These are phyloP conservation scores for Tanytarsus gracilentus DNA, from an alignment of 2,888 invertebrate genomes.

Conservation along the genomic window DNA sequence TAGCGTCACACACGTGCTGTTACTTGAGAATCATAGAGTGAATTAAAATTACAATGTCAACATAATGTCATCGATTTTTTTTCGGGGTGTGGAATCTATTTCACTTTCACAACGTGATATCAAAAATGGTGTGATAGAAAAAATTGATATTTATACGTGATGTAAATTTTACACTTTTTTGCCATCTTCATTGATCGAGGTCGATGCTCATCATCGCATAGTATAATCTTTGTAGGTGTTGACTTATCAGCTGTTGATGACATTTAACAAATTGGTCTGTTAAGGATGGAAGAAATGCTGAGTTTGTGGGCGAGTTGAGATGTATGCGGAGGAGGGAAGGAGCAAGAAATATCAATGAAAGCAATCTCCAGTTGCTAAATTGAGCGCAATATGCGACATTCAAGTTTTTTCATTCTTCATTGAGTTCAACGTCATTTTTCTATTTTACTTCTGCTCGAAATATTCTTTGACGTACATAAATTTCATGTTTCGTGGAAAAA, in stretches of 20 bases:
- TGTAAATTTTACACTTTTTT: background rate
- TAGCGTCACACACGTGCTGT: background rate
- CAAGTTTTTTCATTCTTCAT: background rate
- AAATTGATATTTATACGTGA: constrained; percentile 23
- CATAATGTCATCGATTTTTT: background rate
- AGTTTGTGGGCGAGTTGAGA: constrained; percentile 3
- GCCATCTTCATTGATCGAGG: too few species aligned
- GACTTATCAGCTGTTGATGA: constrained; percentile 26
- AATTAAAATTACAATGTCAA: background rate
- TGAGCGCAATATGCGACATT: constrained; percentile 12
- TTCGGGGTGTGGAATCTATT: background rate
- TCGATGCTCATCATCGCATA: background rate
- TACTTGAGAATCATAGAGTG: background rate
- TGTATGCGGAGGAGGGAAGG: too few species aligned
- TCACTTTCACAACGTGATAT: constrained; percentile 17
- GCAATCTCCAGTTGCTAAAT: too few species aligned
- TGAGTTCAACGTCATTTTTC: background rate
- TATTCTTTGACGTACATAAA: too few species aligned
- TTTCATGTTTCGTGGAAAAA: too few species aligned
- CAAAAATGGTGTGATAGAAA: background rate
- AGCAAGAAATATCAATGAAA: too few species aligned
- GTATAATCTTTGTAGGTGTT: too few species aligned
- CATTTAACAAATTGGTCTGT: constrained; percentile 24
- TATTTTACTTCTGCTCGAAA: background rate
- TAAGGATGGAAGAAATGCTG: background rate